Evolutionary conservation across 2,888 invertebrate species (phyloP), one percentile per base, ranked within the genome.

Genomic region (Nasonovia ribisnigri): DNA sequence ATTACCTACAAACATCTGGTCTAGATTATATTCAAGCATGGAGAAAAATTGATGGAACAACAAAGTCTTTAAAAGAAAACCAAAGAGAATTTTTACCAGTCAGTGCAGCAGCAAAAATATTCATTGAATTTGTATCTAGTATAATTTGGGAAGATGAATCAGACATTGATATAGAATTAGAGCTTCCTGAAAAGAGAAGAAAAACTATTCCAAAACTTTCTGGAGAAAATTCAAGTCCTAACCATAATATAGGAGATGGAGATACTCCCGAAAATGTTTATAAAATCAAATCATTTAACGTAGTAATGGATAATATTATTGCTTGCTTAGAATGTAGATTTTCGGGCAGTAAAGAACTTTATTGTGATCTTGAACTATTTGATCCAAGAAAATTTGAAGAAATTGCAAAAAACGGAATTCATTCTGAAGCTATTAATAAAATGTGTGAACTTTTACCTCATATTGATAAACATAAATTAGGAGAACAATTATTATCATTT

Each of bases 121-220:
- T 89, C 29, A 60, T 42, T 60, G 57, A 60, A 57, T 89, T 89
- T 89, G 29, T 57, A 42, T 89, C 57, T 13, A 43, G 36, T 29
- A 29, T 43, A 42, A 89, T 89, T 43, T 89, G 60, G 57, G 29
- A 89, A 89, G 29, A 43, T 57, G 57, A 89, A 6, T 36, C 88
- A 89, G 88, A 89, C 54, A 89, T 89, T 57, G 88, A 89, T 54
- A 57, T 89, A 57, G 57, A 89, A 57, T 57, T 89, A 89, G 54
- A 89, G 36, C 43, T 89, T 42, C 57, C 42, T 42, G 54, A 57
- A 89, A 57, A 89, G 42, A 57, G 88, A 88, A 88, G 29, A 48
- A 88, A 51, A 88, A 88, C 20, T 42, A 88, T 88, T 60, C 60
- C 60, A 60, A 60, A 60, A 60, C 60, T 10, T 60, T 60, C 29